Percentiles rank a stretch among this genome's conserved stretches.
Conservation (phyloP, 2,888 invertebrate genomes). For the Temnothorax ravouxi region DNA sequence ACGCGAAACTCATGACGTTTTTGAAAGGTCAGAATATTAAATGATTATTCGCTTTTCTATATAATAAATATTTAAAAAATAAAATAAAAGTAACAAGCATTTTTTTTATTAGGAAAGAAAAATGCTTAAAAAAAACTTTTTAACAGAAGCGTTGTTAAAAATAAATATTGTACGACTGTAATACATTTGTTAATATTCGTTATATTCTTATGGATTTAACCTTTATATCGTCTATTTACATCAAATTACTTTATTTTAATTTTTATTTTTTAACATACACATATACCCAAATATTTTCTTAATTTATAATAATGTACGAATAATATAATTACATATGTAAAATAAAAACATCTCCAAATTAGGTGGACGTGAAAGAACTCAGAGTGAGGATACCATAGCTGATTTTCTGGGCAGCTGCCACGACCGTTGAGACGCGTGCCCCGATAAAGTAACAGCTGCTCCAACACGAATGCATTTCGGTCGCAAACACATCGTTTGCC, state of each 20-base stretch:
- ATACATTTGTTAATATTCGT: not conserved
- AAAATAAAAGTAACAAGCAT: not conserved
- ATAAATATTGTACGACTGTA: not conserved
- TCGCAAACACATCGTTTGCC: slow-evolving; percentile 69
- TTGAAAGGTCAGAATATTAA: not conserved
- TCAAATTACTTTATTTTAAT: not conserved
- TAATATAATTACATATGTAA: not conserved
- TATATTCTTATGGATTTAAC: not conserved
- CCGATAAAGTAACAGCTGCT: slow-evolving; percentile 81
- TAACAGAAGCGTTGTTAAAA: not conserved
- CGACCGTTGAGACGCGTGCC: slow-evolving; percentile 86
- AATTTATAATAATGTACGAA: not conserved
- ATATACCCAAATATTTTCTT: not conserved
- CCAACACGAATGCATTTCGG: slow-evolving; percentile 70
- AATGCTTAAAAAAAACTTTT: too few relatives aligned
- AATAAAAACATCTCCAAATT: not conserved
- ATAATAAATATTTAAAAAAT: not conserved
- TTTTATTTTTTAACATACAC: not conserved
- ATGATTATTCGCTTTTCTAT: not conserved
- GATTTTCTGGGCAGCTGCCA: slow-evolving; percentile 83
- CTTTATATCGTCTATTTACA: not conserved
- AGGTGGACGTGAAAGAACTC: slow-evolving; percentile 69
- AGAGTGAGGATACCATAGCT: slow-evolving; percentile 68
- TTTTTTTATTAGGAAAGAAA: not conserved
- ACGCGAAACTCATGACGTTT: not conserved